phyloP scores from a whole-genome alignment of 1,140 invertebrate species.

The Drosophila varians region DNA sequence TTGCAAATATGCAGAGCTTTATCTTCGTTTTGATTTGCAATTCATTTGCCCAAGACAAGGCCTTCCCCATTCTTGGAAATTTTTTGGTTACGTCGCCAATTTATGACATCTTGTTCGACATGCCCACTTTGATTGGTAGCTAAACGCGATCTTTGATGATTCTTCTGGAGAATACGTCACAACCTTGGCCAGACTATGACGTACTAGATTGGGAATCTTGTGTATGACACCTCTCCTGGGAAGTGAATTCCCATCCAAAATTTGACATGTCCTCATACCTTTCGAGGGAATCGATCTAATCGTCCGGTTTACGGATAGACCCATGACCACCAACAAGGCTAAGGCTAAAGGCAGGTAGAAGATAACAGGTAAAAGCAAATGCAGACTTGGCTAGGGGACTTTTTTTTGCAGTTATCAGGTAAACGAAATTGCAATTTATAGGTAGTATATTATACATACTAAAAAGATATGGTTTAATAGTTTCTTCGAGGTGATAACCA shows the following conservation, averaged over 20 bases:
- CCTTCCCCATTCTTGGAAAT: not conserved
- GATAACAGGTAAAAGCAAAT: slow-evolving; percentile 14
- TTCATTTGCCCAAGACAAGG: slow-evolving; percentile 31
- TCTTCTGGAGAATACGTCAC: slow-evolving; percentile 28
- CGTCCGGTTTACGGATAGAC: not conserved
- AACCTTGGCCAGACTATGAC: slow-evolving; percentile 5
- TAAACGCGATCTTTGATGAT: slow-evolving; percentile 1
- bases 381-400: not conserved
- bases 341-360: slow-evolving; percentile 4
- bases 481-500: not conserved
- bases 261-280: slow-evolving; percentile 18
- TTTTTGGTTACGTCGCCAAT: slow-evolving; percentile 18
- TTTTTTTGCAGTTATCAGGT: slow-evolving; percentile 21
- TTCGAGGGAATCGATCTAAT: slow-evolving; percentile 36
- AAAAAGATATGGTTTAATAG: not conserved
- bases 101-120: slow-evolving; percentile 20
- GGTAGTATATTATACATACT: not conserved
- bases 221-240: slow-evolving; percentile 15
- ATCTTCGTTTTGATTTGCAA: not conserved
- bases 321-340: slow-evolving; percentile 12
- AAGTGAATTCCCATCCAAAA: slow-evolving; percentile 26
- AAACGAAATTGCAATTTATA: not conserved
- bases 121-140: slow-evolving; percentile 13
- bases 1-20: slow-evolving; percentile 10
- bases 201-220: not conserved